Base-by-base conservation (phyloP, 2,797 vertebrate genomes). In the Notoglanidium macrostoma region DNA sequence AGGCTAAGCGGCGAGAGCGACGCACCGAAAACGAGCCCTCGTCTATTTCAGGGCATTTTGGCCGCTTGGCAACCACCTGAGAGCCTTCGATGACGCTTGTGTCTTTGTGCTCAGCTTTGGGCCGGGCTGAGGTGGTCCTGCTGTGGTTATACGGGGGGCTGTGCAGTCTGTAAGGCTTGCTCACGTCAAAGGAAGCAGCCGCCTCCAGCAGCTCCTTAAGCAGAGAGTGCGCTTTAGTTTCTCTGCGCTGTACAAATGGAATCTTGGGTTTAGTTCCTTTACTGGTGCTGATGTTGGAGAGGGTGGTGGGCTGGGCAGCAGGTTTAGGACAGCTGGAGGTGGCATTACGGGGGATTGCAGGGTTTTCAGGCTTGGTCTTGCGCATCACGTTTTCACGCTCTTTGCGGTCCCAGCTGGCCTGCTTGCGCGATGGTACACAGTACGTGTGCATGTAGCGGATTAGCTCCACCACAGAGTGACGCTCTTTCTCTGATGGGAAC, bases 391-490 rank as follows among this genome's bases (percentile, higher is more conserved):
- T 87, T 85, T 96, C 96, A 1, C 96, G 94, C 72, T 95, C 95
- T 1, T 95, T 94, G 0, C 95, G 87, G 5, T 96, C 94, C 73
- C 89, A 94, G 77, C 92, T 15, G 7, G 96, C 95, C 93, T 98
- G 95, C 93, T 99, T 99, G 89, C 97, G 95, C 0, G 92, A 92
- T 1, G 98, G 98, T 93, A 99, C 96, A 92, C 98, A 99, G 95
- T 99, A 99, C 63, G 98, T 98, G 94, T 99, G 98, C 98, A 99
- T 99, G 96, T 99, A 99, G 4, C 95, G 97, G 93, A 99, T 98
- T 87, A 99, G 97, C 92, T 98, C 97, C 92, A 99, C 96, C 89
- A 98, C 94, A 0, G 97, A 97, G 83, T 89, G 95, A 90, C 97
- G 94, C 92, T 98, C 97, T 29, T 96, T 96, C 90, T 96, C 95